Percentiles rank a stretch among this genome's conserved stretches.
Conservation (phyloP, 2,113 vertebrate species). For the Meleagris gallopavo region DNA sequence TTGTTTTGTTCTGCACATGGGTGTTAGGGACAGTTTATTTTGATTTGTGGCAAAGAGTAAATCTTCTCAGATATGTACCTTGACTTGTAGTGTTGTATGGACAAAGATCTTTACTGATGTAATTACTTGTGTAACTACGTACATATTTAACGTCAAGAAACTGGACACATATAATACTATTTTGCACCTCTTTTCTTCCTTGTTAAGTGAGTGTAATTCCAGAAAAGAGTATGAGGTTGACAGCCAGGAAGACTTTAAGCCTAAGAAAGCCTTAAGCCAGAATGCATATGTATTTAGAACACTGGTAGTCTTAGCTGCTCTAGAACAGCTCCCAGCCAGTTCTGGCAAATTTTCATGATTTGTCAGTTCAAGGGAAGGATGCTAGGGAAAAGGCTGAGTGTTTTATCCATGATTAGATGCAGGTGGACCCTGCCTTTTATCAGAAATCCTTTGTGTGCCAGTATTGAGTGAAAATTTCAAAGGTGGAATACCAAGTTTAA, state of each 20-base stretch:
- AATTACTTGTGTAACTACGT: not conserved
- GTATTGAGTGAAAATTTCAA: not conserved
- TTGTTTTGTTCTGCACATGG: not conserved
- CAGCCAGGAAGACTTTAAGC: not conserved
- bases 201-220: not conserved
- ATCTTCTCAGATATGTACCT: not conserved
- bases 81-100: not conserved
- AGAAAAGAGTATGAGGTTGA: not conserved
- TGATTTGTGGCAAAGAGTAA: not conserved
- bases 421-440: not conserved
- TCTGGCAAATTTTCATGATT: not conserved
- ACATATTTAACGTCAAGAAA: not conserved
- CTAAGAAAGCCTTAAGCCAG: not conserved
- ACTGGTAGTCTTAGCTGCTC: not conserved
- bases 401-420: not conserved
- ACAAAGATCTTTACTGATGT: not conserved
- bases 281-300: not conserved
- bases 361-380: not conserved
- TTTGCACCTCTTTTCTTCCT: not conserved
- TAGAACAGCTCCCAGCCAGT: not conserved
- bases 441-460: not conserved
- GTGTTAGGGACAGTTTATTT: not conserved
- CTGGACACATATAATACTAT: not conserved
- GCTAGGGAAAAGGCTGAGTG: not conserved
- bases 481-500: not conserved